These are phyloP conservation scores for Colostygia pectinataria DNA, from an alignment of 2,888 invertebrate genomes.

Conservation along the genomic window DNA sequence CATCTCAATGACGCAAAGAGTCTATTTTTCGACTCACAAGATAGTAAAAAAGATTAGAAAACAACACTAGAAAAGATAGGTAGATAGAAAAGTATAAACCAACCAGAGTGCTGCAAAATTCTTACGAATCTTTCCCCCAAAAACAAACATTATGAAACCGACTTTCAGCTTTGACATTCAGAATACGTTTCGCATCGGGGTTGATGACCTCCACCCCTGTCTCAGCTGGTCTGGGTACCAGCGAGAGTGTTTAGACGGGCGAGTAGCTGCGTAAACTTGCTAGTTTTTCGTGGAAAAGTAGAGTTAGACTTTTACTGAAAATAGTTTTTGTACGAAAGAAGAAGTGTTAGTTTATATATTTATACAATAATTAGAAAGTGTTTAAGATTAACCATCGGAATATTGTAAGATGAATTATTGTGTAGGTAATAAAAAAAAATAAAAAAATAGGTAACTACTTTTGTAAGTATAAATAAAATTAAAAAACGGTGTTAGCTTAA, in stretches of 20 bases:
- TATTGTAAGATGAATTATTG: no score
- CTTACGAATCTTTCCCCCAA: not conserved
- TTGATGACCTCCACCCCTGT: constrained; percentile 32
- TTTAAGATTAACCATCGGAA: no score
- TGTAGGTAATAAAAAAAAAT: no score
- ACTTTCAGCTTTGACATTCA: constrained; percentile 33
- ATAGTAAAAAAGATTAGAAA: no score
- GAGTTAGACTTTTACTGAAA: not conserved
- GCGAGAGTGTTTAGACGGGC: constrained; percentile 13
- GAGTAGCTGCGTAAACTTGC: constrained; percentile 9
- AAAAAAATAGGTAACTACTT: no score
- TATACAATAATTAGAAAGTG: no score
- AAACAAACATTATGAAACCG: constrained; percentile 19
- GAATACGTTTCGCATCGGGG: constrained; percentile 24
- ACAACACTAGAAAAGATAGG: no score
- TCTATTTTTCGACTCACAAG: not conserved
- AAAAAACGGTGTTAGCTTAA: no score
- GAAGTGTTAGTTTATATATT: no score
- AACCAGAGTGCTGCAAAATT: constrained; percentile 2
- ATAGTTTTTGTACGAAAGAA: no score
- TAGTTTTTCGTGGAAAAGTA: not conserved
- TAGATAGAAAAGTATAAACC: no score
- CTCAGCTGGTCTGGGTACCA: constrained; percentile 26
- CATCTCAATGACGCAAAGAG: not conserved
- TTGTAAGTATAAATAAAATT: no score